These are phyloP conservation scores for Microctonus brassicae DNA, from an alignment of 2,888 invertebrate genomes.

Conservation along the genomic window DNA sequence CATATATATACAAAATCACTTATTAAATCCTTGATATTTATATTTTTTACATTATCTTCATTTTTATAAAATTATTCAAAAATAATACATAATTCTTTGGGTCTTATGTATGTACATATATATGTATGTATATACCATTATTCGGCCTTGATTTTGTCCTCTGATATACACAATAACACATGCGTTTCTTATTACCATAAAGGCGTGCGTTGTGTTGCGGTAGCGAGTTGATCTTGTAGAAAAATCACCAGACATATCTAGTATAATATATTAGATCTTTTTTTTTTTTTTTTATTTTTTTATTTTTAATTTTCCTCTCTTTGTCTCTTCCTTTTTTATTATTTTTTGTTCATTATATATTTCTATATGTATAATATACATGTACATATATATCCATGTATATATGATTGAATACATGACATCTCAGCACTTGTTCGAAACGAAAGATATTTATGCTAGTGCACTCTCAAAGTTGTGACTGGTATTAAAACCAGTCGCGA, in stretches of 20 bases:
- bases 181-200: constrained; percentile 36
- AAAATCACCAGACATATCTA: constrained; percentile 20
- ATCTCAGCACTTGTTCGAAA: not conserved
- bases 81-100: constrained; percentile 2
- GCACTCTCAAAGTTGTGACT: constrained; percentile 12
- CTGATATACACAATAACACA: constrained; percentile 34
- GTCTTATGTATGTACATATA: not conserved
- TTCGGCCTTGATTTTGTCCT: constrained; percentile 34
- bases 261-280: constrained; percentile 1
- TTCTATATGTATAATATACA: not conserved
- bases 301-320: not conserved
- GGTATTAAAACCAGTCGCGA: constrained; percentile 55
- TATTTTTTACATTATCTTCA: not conserved
- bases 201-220: constrained; percentile 37
- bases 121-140: too few species aligned
- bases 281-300: constrained; percentile 2
- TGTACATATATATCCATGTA: too few species aligned
- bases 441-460: not conserved
- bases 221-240: constrained; percentile 19
- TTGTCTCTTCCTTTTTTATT: not conserved
- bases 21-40: not conserved
- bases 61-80: not conserved
- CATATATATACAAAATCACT: not conserved
- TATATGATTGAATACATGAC: not conserved
- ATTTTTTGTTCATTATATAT: not conserved